These are phyloP conservation scores for Choreutis nemorana DNA, from an alignment of 2,888 invertebrate genomes.

Conservation along the genomic window DNA sequence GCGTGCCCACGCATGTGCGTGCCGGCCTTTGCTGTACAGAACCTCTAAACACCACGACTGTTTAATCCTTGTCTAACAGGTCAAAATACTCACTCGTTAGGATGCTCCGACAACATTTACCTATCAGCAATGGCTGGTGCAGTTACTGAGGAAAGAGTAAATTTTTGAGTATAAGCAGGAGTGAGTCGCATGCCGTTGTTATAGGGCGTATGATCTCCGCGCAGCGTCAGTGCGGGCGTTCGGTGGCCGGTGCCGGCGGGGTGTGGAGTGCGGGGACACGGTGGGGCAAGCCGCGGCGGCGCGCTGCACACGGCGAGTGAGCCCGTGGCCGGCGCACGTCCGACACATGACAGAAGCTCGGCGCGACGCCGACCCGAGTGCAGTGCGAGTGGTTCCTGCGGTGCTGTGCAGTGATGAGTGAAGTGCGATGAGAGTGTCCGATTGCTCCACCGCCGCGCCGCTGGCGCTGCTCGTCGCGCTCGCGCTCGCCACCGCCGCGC, in stretches of 20 bases:
- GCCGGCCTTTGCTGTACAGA: no score
- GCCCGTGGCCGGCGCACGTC: slow-evolving; percentile 32
- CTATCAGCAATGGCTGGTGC: no score
- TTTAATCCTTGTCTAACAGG: no score
- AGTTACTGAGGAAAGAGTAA: no score
- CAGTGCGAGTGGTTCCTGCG: slow-evolving; percentile 35
- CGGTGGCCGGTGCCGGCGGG: slow-evolving; percentile 28
- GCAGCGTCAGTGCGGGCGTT: slow-evolving; percentile 65
- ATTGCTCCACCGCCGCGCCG: slow-evolving; percentile 36
- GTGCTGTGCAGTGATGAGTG: slow-evolving; percentile 48
- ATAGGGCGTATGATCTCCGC: slow-evolving; percentile 63
- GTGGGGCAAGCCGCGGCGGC: slow-evolving; percentile 20
- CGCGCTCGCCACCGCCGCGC: slow-evolving; percentile 36
- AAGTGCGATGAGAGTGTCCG: slow-evolving; percentile 37
- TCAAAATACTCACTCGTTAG: no score
- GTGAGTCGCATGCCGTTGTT: slow-evolving; percentile 52
- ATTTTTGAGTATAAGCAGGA: no score
- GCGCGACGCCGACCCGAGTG: slow-evolving; percentile 32
- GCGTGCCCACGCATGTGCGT: slow-evolving; percentile 65
- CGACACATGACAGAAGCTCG: slow-evolving; percentile 26
- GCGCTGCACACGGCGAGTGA: slow-evolving; percentile 27
- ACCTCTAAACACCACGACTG: no score
- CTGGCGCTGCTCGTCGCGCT: slow-evolving; percentile 38
- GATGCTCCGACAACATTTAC: no score
- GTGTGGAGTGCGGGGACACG: slow-evolving; percentile 21